Percentiles rank a stretch among this genome's conserved stretches.
These are phyloP conservation scores for Meloidogyne floridensis DNA, from an alignment of 1,140 invertebrate genomes.

Conservation along the genomic window DNA sequence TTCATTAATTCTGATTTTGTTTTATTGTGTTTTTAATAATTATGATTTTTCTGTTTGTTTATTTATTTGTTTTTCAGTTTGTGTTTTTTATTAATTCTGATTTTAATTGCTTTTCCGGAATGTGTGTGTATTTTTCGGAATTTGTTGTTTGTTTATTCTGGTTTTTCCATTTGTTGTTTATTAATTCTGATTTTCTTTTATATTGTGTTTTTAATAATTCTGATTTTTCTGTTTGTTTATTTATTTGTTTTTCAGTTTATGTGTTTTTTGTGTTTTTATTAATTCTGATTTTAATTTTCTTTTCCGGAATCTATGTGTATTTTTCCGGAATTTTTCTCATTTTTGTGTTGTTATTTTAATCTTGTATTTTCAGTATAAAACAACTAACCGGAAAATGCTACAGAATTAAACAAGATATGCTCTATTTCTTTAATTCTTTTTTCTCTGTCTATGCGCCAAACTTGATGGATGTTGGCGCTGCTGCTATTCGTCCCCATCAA, in stretches of 20 bases:
- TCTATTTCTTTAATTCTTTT: constrained; percentile 30
- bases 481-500: constrained; percentile 22
- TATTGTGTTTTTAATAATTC: too few species aligned
- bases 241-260: too few species aligned
- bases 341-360: not conserved
- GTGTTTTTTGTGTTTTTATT: too few species aligned
- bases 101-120: not conserved
- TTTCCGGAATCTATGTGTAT: not conserved
- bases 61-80: too few species aligned
- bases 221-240: too few species aligned
- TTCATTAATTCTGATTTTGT: too few species aligned
- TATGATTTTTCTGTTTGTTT: too few species aligned
- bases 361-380: constrained; percentile 25
- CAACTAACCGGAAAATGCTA: constrained; percentile 31
- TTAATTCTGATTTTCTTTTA: too few species aligned
- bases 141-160: too few species aligned
- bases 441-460: constrained; percentile 45
- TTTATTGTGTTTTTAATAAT: too few species aligned
- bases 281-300: too few species aligned
- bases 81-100: not conserved
- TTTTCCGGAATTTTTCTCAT: not conserved
- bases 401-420: constrained; percentile 28
- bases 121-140: not conserved
- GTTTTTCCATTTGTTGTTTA: too few species aligned
- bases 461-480: constrained; percentile 32